phyloP scores from a whole-genome alignment of 2,888 invertebrate species.

The Chelonus formosanus region DNA sequence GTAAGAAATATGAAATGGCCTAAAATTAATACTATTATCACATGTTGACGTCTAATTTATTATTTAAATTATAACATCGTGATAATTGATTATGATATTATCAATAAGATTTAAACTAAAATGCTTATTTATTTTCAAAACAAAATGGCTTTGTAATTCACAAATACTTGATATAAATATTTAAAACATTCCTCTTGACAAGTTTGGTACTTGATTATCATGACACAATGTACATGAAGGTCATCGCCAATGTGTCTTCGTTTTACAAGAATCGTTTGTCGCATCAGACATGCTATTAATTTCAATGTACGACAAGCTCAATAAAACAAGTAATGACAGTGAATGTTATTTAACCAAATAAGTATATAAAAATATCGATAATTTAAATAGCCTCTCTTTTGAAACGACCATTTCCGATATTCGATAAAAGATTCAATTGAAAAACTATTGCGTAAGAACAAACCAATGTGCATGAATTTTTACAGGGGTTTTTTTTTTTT shows the following conservation, averaged over 20 bases:
- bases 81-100: too few relatives aligned
- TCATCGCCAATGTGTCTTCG: constrained; percentile 37
- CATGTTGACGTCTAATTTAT: too few relatives aligned
- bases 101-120: too few relatives aligned
- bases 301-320: constrained; percentile 28
- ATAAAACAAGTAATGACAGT: constrained; percentile 4
- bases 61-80: too few relatives aligned
- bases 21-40: too few relatives aligned
- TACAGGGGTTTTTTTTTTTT: constrained; percentile 14
- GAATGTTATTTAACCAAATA: neutral
- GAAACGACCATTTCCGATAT: too few relatives aligned
- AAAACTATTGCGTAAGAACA: neutral
- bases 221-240: constrained; percentile 33
- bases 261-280: constrained; percentile 42
- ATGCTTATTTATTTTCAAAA: too few relatives aligned
- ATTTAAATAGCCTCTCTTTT: too few relatives aligned
- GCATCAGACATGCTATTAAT: constrained; percentile 42
- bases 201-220: constrained; percentile 10
- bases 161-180: neutral
- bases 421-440: too few relatives aligned
- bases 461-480: constrained; percentile 10
- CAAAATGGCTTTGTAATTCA: too few relatives aligned
- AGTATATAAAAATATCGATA: neutral
- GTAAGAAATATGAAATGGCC: neutral
- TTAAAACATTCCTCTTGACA: constrained; percentile 16